phyloP scores from a whole-genome alignment of 1,140 invertebrate species.

The Drosophila pseudoananassae region DNA sequence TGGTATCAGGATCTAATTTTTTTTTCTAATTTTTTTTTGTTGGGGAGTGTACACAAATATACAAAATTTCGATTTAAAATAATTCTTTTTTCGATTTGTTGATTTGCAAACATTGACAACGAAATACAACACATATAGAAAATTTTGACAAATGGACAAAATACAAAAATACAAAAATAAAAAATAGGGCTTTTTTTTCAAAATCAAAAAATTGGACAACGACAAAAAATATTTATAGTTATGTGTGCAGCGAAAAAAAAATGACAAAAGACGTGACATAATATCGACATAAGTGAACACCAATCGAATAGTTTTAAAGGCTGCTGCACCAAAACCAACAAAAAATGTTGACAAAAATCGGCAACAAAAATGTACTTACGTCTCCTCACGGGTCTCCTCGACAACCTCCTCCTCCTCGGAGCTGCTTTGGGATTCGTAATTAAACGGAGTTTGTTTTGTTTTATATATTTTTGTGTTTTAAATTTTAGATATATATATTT shows the following conservation, averaged over 20 bases:
- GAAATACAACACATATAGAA: constrained; percentile 62
- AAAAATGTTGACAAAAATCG: constrained; percentile 49
- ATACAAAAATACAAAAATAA: constrained; percentile 35
- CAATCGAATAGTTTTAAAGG: constrained; percentile 56
- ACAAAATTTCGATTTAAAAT: constrained; percentile 14
- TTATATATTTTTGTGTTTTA: constrained; percentile 20
- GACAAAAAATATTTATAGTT: constrained; percentile 18
- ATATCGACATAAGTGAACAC: constrained; percentile 58
- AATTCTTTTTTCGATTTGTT: constrained; percentile 2
- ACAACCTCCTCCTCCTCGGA: constrained; percentile 88
- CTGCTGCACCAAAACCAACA: constrained; percentile 58
- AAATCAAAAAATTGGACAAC: constrained; percentile 24
- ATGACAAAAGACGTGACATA: constrained; percentile 16
- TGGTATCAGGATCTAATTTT: constrained; percentile 24
- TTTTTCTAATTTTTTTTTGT: neutral
- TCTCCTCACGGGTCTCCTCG: constrained; percentile 87
- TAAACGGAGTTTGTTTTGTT: constrained; percentile 44
- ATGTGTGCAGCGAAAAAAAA: constrained; percentile 9
- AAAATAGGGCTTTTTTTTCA: constrained; percentile 17
- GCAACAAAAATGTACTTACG: constrained; percentile 86
- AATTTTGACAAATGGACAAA: constrained; percentile 45
- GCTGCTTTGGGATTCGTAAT: constrained; percentile 78
- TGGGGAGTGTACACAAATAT: constrained; percentile 4
- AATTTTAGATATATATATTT: constrained; percentile 22
- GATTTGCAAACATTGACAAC: constrained; percentile 47